phyloP scores from a whole-genome alignment of 2,113 vertebrate genomes.

The Cynopterus brachyotis region DNA sequence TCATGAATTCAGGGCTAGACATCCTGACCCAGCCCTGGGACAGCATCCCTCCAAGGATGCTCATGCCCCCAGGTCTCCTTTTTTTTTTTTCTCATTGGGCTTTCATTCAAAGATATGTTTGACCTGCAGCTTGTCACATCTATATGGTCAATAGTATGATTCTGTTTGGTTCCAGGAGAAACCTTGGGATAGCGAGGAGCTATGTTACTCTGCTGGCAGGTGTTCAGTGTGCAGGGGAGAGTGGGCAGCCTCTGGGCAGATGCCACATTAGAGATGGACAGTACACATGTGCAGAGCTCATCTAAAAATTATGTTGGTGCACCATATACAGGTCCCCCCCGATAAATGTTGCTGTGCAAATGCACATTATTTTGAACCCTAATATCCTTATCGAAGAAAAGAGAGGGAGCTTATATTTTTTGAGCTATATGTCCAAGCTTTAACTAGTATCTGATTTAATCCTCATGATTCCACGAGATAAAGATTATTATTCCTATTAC shows the following conservation, averaged over 20 bases:
- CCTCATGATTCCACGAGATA: not conserved
- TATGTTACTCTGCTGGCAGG: not conserved
- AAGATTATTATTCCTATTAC: not conserved
- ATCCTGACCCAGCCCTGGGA: slow-evolving; percentile 44
- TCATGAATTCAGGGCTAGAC: slow-evolving; percentile 74
- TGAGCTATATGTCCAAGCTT: not conserved
- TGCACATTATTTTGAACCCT: not conserved
- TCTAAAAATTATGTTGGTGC: not conserved
- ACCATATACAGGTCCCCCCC: not conserved
- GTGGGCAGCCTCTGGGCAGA: not conserved
- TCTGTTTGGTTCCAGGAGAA: not conserved
- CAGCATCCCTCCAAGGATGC: not conserved
- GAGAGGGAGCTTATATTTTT: not conserved
- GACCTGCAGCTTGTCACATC: slow-evolving; percentile 71
- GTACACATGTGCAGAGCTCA: not conserved
- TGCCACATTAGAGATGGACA: not conserved
- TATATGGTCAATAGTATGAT: not conserved
- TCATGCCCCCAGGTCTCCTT: not conserved
- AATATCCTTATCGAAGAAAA: not conserved
- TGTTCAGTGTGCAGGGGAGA: not conserved
- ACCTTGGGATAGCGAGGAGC: not conserved
- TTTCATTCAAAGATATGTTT: slow-evolving; percentile 60
- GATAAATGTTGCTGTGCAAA: not conserved
- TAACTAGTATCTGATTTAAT: not conserved
- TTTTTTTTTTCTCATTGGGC: not conserved